Conservation (phyloP, 2,797 vertebrate species). For the Pantherophis alleghaniensis region DNA sequence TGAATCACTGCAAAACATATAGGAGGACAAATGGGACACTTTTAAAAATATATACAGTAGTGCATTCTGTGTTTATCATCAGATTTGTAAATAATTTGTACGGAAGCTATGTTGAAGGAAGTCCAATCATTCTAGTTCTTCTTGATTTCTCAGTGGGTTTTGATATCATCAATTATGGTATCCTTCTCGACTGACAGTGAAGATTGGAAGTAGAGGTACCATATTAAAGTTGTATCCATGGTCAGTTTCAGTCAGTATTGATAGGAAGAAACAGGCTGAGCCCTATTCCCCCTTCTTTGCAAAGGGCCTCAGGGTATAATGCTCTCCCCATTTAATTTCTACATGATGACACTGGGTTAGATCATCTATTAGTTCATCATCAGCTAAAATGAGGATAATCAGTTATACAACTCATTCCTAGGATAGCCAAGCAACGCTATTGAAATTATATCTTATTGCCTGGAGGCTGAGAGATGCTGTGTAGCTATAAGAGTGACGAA, state of each 20-base stretch:
- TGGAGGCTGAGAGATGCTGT: not conserved
- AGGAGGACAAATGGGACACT: not conserved
- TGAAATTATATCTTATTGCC: not conserved
- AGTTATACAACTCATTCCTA: not conserved
- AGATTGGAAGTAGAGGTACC: not conserved
- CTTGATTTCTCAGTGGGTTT: not conserved
- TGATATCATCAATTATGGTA: not conserved
- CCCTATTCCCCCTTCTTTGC: not conserved
- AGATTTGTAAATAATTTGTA: not conserved
- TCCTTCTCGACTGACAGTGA: not conserved
- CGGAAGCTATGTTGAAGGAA: not conserved
- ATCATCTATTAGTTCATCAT: not conserved
- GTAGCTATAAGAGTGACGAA: not conserved
- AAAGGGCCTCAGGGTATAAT: not conserved
- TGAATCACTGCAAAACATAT: not conserved
- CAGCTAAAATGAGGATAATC: not conserved
- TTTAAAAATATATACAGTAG: not conserved
- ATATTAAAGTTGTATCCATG: not conserved
- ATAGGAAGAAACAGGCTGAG: not conserved
- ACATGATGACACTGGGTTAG: not conserved
- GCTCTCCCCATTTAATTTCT: not conserved
- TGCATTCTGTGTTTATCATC: not conserved
- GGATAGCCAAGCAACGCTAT: not conserved
- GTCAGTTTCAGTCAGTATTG: not conserved
- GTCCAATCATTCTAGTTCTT: not conserved